Conservation (phyloP, 2,888 invertebrate species). For the Ypsolopha scabrella region DNA sequence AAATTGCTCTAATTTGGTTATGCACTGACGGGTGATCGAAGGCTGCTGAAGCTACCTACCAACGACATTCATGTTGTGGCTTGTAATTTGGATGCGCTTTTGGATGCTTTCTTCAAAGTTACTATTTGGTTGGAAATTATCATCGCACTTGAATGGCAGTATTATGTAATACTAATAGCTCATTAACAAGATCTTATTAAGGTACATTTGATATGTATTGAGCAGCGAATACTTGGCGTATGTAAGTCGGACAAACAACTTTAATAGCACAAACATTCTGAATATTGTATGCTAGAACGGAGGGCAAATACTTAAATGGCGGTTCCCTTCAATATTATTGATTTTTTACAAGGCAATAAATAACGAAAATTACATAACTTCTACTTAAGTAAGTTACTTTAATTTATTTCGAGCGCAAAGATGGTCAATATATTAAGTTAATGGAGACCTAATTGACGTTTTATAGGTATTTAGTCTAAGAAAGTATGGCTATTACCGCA, state of each 20-base stretch:
- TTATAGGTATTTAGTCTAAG: conserved; percentile 8
- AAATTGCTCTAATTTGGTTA: conserved; percentile 69
- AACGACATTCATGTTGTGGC: conserved; percentile 32
- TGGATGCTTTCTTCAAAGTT: conserved; percentile 2
- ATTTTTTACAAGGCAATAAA: conserved; percentile 1
- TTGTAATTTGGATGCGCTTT: conserved; percentile 29
- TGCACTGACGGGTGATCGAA: conserved; percentile 61
- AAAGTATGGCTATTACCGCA: conserved; percentile 2
- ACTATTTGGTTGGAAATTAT: background rate
- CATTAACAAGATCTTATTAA: too few relatives aligned
- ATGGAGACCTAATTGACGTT: conserved; percentile 14
- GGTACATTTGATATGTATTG: too few relatives aligned
- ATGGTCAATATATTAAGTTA: conserved; percentile 12
- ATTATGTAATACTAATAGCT: too few relatives aligned
- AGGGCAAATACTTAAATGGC: background rate
- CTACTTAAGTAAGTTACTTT: background rate
- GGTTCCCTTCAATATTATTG: background rate
- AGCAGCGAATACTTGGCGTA: too few relatives aligned
- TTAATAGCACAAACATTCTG: too few relatives aligned
- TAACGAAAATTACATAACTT: conserved; percentile 4
- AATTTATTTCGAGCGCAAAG: conserved; percentile 5
- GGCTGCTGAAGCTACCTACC: conserved; percentile 35
- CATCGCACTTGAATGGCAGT: too few relatives aligned
- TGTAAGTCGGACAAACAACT: too few relatives aligned
- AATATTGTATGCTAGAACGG: too few relatives aligned